A percentile compares a stretch with the other conserved stretches of the same genome.
Conservation (phyloP, 2,888 invertebrate genomes). For the Molanna angustata region DNA sequence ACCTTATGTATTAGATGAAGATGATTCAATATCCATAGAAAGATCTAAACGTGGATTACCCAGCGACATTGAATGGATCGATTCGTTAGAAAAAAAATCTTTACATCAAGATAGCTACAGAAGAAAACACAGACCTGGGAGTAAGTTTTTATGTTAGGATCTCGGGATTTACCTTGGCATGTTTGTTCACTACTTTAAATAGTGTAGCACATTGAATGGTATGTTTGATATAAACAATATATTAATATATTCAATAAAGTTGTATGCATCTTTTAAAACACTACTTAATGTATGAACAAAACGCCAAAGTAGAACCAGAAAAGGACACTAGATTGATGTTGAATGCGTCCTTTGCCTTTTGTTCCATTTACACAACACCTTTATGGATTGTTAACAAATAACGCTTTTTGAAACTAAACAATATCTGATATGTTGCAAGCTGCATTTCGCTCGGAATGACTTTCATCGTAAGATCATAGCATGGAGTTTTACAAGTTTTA, state of each 20-base stretch:
- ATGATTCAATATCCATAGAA: conserved; percentile 43
- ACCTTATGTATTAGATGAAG: conserved; percentile 27
- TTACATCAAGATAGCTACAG: conserved; percentile 54
- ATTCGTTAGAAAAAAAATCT: conserved; percentile 34
- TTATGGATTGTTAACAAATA: conserved; percentile 26
- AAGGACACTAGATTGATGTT: conserved; percentile 27
- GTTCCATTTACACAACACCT: conserved; percentile 23
- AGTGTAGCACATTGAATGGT: no score
- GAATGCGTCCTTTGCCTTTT: conserved; percentile 26
- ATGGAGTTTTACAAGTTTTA: conserved; percentile 29
- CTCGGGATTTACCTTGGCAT: conserved; percentile 8
- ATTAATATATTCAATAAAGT: no score
- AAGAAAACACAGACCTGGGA: conserved; percentile 63
- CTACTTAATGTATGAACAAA: no score
- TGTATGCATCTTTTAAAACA: no score
- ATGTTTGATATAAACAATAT: no score
- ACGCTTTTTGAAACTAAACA: conserved; percentile 27
- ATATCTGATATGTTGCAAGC: conserved; percentile 26
- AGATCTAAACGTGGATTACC: conserved; percentile 48
- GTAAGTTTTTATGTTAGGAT: conserved; percentile 50
- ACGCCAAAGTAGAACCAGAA: no score
- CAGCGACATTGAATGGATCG: conserved; percentile 46
- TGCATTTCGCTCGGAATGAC: conserved; percentile 30
- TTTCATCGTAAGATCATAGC: conserved; percentile 31
- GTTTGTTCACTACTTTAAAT: conserved; percentile 3